Percentiles rank a stretch among this genome's conserved stretches.
These are phyloP conservation scores for Trichonephila inaurata DNA, from an alignment of 1,140 invertebrate species.

Conservation along the genomic window DNA sequence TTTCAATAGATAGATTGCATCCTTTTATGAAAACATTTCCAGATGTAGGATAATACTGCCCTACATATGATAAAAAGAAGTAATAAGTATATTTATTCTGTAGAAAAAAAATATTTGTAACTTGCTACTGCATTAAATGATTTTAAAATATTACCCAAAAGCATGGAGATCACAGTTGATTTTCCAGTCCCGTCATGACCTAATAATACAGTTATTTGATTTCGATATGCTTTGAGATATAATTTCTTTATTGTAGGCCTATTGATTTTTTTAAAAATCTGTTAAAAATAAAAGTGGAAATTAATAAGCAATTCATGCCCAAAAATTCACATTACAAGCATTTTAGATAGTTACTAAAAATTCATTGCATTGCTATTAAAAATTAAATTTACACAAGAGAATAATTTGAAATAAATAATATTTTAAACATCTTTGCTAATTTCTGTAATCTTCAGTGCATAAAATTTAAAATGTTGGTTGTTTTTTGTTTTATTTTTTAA, in stretches of 20 bases:
- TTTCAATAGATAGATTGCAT: slow-evolving; percentile 83
- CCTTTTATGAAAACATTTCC: slow-evolving; percentile 84
- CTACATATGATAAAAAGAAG: background rate
- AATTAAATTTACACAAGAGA: no score
- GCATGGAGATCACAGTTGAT: slow-evolving; percentile 84
- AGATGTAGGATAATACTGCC: slow-evolving; percentile 81
- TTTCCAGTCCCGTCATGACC: slow-evolving; percentile 86
- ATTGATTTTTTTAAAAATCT: background rate
- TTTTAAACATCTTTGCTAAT: no score
- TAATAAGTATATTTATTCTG: background rate
- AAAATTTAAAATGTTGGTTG: no score
- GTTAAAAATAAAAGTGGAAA: background rate
- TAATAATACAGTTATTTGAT: slow-evolving; percentile 84
- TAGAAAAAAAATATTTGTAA: background rate
- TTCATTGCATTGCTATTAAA: no score
- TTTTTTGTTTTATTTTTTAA: no score
- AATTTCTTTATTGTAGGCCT: slow-evolving; percentile 83
- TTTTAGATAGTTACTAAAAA: background rate
- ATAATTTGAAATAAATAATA: no score
- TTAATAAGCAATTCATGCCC: background rate
- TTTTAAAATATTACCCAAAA: background rate
- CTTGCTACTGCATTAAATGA: background rate
- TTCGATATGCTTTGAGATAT: slow-evolving; percentile 83
- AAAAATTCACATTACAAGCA: background rate
- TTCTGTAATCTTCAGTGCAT: no score